Percentiles rank a stretch among this genome's conserved stretches.
Conservation (phyloP, 2,113 vertebrate genomes). For the Trachemys scripta region DNA sequence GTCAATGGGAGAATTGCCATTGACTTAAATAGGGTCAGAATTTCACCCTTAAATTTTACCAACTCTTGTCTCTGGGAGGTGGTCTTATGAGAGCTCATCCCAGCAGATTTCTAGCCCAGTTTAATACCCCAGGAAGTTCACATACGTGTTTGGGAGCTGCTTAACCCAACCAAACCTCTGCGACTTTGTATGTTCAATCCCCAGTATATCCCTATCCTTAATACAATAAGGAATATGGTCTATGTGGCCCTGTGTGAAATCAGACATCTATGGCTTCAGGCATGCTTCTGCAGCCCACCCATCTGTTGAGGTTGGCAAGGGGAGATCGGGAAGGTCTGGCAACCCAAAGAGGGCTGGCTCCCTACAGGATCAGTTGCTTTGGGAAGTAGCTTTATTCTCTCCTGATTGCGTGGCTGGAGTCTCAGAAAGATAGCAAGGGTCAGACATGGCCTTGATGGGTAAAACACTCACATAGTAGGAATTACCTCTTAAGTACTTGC, state of each 20-base stretch:
- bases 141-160: not conserved
- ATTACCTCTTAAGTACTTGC: fast-evolving
- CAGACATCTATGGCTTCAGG: not conserved
- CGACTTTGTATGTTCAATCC: not conserved
- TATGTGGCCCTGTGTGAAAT: not conserved
- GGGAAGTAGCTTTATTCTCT: not conserved
- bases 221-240: not conserved
- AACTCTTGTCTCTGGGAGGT: not conserved
- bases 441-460: not conserved
- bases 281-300: not conserved
- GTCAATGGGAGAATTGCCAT: not conserved
- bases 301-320: not conserved
- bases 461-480: not conserved
- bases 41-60: not conserved
- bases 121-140: not conserved
- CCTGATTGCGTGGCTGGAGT: fast-evolving
- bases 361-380: not conserved
- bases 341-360: not conserved
- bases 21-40: not conserved
- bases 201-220: not conserved
- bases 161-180: not conserved
- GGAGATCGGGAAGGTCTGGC: not conserved
- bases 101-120: fast-evolving
- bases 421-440: fast-evolving
- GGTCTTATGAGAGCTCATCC: not conserved